Conservation (phyloP, 2,113 vertebrate genomes). For the Grallaria varia region DNA sequence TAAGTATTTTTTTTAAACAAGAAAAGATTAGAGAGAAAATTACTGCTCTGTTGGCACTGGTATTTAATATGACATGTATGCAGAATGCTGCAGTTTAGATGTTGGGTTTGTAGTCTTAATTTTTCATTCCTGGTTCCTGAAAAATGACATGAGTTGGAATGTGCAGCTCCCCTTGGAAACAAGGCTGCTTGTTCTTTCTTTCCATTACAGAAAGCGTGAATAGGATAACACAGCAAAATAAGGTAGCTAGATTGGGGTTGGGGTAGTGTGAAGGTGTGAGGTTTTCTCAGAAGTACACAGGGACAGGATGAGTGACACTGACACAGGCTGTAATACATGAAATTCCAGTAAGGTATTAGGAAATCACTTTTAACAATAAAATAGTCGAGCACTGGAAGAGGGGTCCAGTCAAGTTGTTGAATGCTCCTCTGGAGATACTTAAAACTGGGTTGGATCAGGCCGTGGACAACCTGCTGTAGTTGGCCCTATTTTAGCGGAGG, state of each 20-base stretch:
- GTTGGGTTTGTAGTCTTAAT: background rate
- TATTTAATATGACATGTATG: background rate
- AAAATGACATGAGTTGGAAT: background rate
- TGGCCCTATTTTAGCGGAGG: background rate
- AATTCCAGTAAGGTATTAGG: constrained; percentile 19
- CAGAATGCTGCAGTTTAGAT: background rate
- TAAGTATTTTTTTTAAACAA: background rate
- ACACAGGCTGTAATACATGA: background rate
- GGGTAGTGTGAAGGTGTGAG: background rate
- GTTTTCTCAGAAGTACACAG: background rate
- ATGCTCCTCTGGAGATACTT: background rate
- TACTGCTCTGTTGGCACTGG: background rate
- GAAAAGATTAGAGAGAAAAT: background rate
- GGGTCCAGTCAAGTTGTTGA: background rate
- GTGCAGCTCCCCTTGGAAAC: background rate
- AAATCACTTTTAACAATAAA: background rate
- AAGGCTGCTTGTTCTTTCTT: background rate
- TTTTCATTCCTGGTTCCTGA: background rate
- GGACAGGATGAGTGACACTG: background rate
- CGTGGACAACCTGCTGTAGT: background rate
- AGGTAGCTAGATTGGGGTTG: background rate
- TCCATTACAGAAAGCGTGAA: background rate
- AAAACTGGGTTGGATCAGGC: background rate
- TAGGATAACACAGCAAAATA: background rate
- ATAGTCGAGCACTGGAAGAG: background rate